Base-by-base conservation (phyloP, 2,797 vertebrate genomes). In the Hirundo rustica region DNA sequence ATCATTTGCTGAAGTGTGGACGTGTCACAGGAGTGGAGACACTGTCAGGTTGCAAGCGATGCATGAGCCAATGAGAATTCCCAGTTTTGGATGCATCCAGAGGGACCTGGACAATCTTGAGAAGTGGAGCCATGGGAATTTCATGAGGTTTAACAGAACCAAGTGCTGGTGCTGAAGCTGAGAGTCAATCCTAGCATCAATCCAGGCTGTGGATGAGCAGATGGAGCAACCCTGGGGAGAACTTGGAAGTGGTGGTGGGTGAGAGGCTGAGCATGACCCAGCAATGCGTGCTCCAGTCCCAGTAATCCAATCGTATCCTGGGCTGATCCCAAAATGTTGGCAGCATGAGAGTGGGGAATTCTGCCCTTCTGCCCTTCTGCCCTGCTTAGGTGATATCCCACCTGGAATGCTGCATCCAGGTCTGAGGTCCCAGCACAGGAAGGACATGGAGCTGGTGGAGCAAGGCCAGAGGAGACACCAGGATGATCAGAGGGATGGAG, bases 91-190 rank as follows among this genome's bases (percentile, higher is more conserved):
- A 21, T 29, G 13, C 30, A 47, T 47, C 53, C 53, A 47, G 53
- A 60, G 38, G 38, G 30, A 72, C 2, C 5, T 53, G 73, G 73
- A 25, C 40, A 25, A 60, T 29, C 40, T 32, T 8, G 8, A 58
- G 45, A 60, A 34, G 29, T 0, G 0, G 3, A 2, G 10, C 16
- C 51, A 3, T 13, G 40, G 34, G 61, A 61, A 47, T 74, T 26
- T 48, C 21, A 5, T 10, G 54, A 11, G 9, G 34, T 36, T 90
- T 27, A 34, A 53, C 9, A 34, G 38, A 51, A 30, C 9, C 13
- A 15, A 7, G 29, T 2, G 25, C 15, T 71, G 58, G 25, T 64
- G n/a, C 7, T 40, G 14, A 17, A 3, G 2, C 17, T 15, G 50
- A 4, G 8, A 36, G 12, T 13, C 53, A 58, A 18, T 58, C 21